Evolutionary conservation across 2,113 vertebrate genomes (phyloP), one percentile per base, ranked within the genome.

Genomic region (Azemiops feae): DNA sequence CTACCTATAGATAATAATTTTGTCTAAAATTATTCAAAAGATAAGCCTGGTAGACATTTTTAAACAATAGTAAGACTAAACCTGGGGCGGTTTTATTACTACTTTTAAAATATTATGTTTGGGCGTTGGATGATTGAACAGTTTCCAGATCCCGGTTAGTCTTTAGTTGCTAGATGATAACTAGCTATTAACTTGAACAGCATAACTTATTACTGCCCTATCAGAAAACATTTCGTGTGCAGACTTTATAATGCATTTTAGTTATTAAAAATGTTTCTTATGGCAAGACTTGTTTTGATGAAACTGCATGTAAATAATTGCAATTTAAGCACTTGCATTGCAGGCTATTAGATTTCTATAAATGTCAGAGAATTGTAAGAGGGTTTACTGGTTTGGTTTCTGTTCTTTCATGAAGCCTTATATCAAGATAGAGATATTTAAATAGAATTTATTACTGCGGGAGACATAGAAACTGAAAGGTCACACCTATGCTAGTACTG

Each of bases 241-340:
- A 57, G 50, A 50, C 34, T 47, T 90, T 30, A 92, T 10, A 58
- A 27, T 54, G 54, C 64, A 55, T 94, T 74, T 43, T 90, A 64
- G 55, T 87, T 87, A 69, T 27, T 91, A 86, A 89, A 50, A 53
- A 64, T 52, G 9, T 91, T 69, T 91, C 54, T 53, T 60, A 23
- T 27, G 45, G 6, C 2, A 55, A 87, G 45, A 30, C 53, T 54
- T 93, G 93, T 94, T 20, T 94, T n/a, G 39, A 18, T 64, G 74
- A 85, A 89, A 53, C 27, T 93, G 55, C 91, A 92, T 96, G 92
- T 88, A 30, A 74, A 94, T 92, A 25, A 23, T 30, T 93, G 92
- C 92, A 39, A 93, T 94, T 95, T 64, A 94, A 96, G 94, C 89
- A 11, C 0, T 94, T 95, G 90, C 95, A 92, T 96, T 89, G 92